These are phyloP conservation scores for Drosophila biarmipes DNA, from an alignment of 1,140 invertebrate genomes.

Conservation along the genomic window DNA sequence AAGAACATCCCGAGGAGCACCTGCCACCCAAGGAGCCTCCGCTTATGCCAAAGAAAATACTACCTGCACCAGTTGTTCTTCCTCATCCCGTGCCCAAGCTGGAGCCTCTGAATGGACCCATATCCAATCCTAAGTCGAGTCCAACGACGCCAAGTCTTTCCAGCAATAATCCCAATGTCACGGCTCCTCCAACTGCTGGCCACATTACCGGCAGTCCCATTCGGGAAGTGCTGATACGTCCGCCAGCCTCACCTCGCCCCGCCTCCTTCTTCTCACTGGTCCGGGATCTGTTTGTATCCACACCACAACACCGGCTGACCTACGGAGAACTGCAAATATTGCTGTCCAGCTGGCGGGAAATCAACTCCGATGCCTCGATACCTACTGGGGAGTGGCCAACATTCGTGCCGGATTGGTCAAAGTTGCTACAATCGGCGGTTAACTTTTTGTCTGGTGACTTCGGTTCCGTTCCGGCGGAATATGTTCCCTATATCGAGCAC, in stretches of 20 bases:
- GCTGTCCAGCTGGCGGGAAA: slow-evolving; percentile 91
- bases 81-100: slow-evolving; percentile 54
- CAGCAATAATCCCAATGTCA: not conserved
- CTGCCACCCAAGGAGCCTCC: slow-evolving; percentile 5
- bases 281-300: slow-evolving; percentile 92
- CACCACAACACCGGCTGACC: slow-evolving; percentile 92
- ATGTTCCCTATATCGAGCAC: slow-evolving; percentile 96
- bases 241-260: slow-evolving; percentile 88
- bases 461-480: slow-evolving; percentile 92
- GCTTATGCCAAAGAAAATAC: slow-evolving; percentile 35
- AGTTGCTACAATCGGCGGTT: slow-evolving; percentile 91
- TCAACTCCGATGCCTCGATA: slow-evolving; percentile 87
- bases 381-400: slow-evolving; percentile 90
- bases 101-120: slow-evolving; percentile 48
- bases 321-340: slow-evolving; percentile 90
- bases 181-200: slow-evolving; percentile 1
- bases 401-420: slow-evolving; percentile 89
- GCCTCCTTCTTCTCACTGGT: slow-evolving; percentile 93
- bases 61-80: slow-evolving; percentile 4
- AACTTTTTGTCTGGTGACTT: slow-evolving; percentile 95
- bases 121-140: slow-evolving; percentile 10
- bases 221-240: slow-evolving; percentile 14
- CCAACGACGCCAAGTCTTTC: slow-evolving; percentile 4
- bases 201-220: slow-evolving; percentile 25
- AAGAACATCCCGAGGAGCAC: slow-evolving; percentile 42